Conservation (phyloP, 2,888 invertebrate genomes). For the Drosophila subquinaria region DNA sequence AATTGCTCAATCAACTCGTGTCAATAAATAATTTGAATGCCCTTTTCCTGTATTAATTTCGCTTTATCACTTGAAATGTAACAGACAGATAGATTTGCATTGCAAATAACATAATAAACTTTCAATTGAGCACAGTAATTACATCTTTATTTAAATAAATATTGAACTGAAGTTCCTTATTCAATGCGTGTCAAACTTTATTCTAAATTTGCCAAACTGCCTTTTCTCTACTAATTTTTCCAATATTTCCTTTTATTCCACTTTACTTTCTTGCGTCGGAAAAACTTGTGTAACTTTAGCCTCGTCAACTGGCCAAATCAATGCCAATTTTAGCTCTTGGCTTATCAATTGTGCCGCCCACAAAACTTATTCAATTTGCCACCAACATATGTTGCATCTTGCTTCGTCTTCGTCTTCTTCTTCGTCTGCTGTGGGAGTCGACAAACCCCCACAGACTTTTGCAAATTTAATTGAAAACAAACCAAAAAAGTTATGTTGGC, state of each 20-base stretch:
- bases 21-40: neutral
- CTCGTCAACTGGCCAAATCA: slow-evolving; percentile 30
- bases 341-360: slow-evolving; percentile 47
- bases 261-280: neutral
- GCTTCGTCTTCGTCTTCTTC: neutral
- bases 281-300: slow-evolving; percentile 39
- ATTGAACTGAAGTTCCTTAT: neutral
- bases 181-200: neutral
- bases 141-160: neutral
- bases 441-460: slow-evolving; percentile 11
- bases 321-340: slow-evolving; percentile 44
- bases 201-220: slow-evolving; percentile 1
- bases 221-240: neutral
- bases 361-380: slow-evolving; percentile 56
- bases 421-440: too few species aligned
- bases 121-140: neutral
- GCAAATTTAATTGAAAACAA: slow-evolving; percentile 49
- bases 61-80: too few species aligned
- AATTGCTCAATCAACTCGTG: neutral
- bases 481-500: slow-evolving; percentile 43
- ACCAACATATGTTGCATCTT: slow-evolving; percentile 46
- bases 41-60: neutral
- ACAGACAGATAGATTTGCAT: neutral
- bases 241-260: neutral
- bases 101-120: neutral